Evolutionary conservation across 2,797 vertebrate species (phyloP), one percentile per base, ranked within the genome.

Genomic region (Periophthalmus magnuspinnatus): DNA sequence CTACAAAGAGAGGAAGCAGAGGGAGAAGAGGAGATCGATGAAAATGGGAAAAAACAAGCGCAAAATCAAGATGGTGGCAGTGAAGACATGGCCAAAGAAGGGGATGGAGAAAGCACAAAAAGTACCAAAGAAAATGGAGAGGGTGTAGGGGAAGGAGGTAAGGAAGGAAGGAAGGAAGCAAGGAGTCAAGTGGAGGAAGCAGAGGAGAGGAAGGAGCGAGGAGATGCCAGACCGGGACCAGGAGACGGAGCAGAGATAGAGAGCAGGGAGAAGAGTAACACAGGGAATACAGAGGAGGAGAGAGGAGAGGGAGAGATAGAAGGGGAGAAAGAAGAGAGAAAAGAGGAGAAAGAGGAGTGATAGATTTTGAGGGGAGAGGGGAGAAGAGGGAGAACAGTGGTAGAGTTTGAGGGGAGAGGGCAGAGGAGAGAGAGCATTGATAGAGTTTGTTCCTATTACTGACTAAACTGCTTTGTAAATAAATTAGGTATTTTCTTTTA

Each of bases 1-100:
- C 71, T 75, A 76, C 88, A 86, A 34, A 33, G 86, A 75, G 88
- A 88, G 19, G 84, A 92, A 67, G 80, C 75, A 48, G 83, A 87
- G 41, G 86, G 82, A 56, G 81, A 89, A 57, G 86, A 83, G 70
- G 84, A 79, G 63, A 73, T 57, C 6, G 62, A 78, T 24, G 16
- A 5, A 36, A 71, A 80, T 24, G 24, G 7, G 7, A 65, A 55
- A 34, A 78, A 72, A 69, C 66, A 66, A 13, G 64, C 48, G 50
- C 65, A 67, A 10, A 74, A 74, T 10, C 17, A 9, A 11, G 75
- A 80, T 28, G 47, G 8, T 0, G 55, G 14, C 2, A 58, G 48
- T 9, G 67, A 83, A 52, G 67, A 83, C 45, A 72, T 88, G 50
- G 63, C 75, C 64, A 87, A 84, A 62, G 82, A 89, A 47, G 82